Percentiles rank a stretch among this genome's conserved stretches.
These are phyloP conservation scores for Rhyacophila brunnea DNA, from an alignment of 1,140 invertebrate species.

Conservation along the genomic window DNA sequence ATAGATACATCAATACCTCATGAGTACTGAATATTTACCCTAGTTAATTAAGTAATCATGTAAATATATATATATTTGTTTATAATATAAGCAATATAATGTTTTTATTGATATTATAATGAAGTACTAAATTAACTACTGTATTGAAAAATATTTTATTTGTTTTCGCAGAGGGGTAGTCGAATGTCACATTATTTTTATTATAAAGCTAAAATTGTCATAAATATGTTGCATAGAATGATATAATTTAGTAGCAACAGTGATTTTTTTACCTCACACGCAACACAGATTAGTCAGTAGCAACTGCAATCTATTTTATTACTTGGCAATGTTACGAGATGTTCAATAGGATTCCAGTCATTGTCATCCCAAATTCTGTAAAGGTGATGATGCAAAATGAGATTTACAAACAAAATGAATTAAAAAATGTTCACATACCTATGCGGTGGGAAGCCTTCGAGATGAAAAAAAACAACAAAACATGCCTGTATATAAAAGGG, in stretches of 20 bases:
- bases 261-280: conserved; percentile 16
- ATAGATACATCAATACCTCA: too few relatives aligned
- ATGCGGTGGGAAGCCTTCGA: conserved; percentile 11
- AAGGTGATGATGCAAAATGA: conserved; percentile 25
- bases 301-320: conserved; percentile 22
- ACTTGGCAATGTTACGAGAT: conserved; percentile 21
- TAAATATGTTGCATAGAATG: conserved; percentile 12
- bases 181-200: too few relatives aligned
- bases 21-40: too few relatives aligned
- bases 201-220: background rate
- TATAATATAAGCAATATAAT: too few relatives aligned
- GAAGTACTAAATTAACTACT: too few relatives aligned
- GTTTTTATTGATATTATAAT: too few relatives aligned
- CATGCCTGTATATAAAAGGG: conserved; percentile 16
- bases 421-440: conserved; percentile 23
- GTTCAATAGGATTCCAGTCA: conserved; percentile 25
- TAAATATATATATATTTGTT: too few relatives aligned
- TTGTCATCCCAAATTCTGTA: conserved; percentile 22
- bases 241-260: conserved; percentile 22
- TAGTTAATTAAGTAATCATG: too few relatives aligned
- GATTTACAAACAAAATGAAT: conserved; percentile 26
- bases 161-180: too few relatives aligned
- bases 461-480: conserved; percentile 23
- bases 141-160: too few relatives aligned
- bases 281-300: conserved; percentile 15